Evolutionary conservation across 2,113 vertebrate species (phyloP).

Genomic region (Cinclus mexicanus): DNA sequence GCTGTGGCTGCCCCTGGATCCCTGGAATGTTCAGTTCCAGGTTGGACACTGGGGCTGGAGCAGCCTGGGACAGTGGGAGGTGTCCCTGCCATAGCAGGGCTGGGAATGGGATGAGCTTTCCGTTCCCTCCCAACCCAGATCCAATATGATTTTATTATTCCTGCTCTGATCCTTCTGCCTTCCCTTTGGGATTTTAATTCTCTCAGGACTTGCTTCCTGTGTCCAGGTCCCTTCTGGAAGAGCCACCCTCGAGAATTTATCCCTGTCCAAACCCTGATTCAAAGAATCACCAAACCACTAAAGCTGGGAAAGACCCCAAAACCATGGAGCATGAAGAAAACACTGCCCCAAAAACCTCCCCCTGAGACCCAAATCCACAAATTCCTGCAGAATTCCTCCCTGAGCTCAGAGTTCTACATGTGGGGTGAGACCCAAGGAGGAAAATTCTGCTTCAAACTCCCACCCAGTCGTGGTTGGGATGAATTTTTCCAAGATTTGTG

Average conservation of each 20-base stretch:
- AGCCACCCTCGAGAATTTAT: not conserved
- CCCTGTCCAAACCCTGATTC: not conserved
- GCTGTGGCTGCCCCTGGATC: too few relatives aligned
- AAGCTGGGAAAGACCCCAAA: not conserved
- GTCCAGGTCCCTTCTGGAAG: accelerated
- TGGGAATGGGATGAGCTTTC: accelerated
- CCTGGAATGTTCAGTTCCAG: not conserved
- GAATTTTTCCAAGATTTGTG: not conserved
- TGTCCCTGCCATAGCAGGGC: not conserved
- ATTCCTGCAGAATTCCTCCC: not conserved
- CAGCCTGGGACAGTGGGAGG: not conserved
- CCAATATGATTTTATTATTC: not conserved
- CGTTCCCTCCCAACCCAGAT: not conserved
- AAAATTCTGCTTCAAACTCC: not conserved
- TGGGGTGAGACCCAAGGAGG: not conserved
- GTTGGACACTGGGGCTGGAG: not conserved
- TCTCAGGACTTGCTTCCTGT: not conserved
- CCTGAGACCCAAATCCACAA: not conserved
- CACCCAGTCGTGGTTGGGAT: not conserved
- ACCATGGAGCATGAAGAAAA: accelerated
- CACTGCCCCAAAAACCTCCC: not conserved
- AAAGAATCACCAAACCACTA: accelerated
- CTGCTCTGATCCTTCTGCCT: not conserved
- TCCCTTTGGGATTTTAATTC: not conserved
- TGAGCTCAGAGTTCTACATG: accelerated